Base-by-base conservation (phyloP, 1,140 invertebrate species). In the Macrotrachela quadricornifera region DNA sequence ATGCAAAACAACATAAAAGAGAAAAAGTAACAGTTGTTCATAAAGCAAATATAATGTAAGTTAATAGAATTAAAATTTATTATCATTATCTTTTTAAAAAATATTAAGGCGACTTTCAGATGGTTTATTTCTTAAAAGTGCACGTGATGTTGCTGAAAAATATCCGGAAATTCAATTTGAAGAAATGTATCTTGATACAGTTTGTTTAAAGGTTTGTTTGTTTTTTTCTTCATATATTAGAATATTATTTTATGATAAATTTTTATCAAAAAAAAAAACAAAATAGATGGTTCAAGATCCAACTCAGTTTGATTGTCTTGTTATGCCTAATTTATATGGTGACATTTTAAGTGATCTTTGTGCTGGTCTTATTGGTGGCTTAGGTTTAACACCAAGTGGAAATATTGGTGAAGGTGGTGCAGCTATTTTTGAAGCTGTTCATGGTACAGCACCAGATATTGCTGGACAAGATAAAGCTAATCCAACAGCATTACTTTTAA, bases 41-140 rank as follows among this genome's bases (percentile, higher is more conserved):
- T 73, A 99, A 99, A 76, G 92, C 92, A n/a, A 97, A 96, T 65
- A 95, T 97, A 64, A 96, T 96, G 90, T 85, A 71, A 77, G 78
- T 73, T 4, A 30, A 30, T 30, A 30, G 8, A 4, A 30, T 30
- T 30, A 30, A 4, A 30, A 12, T 44, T 10, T 16, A 36, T 14
- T 41, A 15, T 37, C 8, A 1, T 18, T 49, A 30, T 30, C 21
- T 45, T 41, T 49, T 54, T 53, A 52, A 50, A 12, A 13, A 45
- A 42, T 41, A 8, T 41, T 21, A 68, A 90, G 85, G 85, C 79
- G 92, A 65, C 95, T 97, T 88, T 95, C 91, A 6, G 94, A 99
- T 68, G 94, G 94, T 63, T 76, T 97, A 17, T 99, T 99, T 73
- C 75, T 99, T 62, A 78, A 85, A 57, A 95, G 88, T 67, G 95